Percentiles rank a stretch among this genome's conserved stretches.
These are phyloP conservation scores for Sylvia borin DNA, from an alignment of 2,797 vertebrate species.

Conservation along the genomic window DNA sequence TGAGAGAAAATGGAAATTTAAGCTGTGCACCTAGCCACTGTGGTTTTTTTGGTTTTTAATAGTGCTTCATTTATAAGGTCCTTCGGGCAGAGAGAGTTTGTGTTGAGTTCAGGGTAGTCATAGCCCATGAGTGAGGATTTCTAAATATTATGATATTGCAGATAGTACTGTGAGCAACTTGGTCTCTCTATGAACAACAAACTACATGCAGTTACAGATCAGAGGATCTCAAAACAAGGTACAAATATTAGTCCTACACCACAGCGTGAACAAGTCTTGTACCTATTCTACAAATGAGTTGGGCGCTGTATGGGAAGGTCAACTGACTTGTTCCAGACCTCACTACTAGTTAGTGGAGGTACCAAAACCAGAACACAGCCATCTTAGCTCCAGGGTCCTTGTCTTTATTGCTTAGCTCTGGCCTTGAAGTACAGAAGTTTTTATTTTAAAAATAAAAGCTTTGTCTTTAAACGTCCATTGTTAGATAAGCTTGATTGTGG, in stretches of 20 bases:
- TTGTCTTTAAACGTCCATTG: not conserved
- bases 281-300: conserved; percentile 28
- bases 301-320: conserved; percentile 14
- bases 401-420: not conserved
- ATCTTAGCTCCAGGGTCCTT: not conserved
- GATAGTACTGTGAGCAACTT: not conserved
- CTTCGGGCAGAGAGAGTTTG: conserved; percentile 40
- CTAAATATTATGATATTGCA: not conserved
- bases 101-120: not conserved
- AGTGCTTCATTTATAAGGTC: conserved; percentile 5
- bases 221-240: conserved; percentile 13
- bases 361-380: not conserved
- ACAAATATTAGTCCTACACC: conserved; percentile 28
- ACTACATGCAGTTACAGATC: not conserved
- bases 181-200: not conserved
- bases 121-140: not conserved
- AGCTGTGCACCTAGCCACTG: conserved; percentile 34
- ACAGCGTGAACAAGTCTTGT: conserved; percentile 8
- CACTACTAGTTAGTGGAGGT: not conserved
- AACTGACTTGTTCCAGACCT: conserved; percentile 38
- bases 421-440: not conserved
- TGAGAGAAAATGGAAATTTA: conserved; percentile 67
- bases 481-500: not conserved
- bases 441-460: not conserved
- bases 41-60: conserved; percentile 41